Base-by-base conservation (phyloP, 1,140 invertebrate species). In the Aphelenchoides fujianensis region DNA sequence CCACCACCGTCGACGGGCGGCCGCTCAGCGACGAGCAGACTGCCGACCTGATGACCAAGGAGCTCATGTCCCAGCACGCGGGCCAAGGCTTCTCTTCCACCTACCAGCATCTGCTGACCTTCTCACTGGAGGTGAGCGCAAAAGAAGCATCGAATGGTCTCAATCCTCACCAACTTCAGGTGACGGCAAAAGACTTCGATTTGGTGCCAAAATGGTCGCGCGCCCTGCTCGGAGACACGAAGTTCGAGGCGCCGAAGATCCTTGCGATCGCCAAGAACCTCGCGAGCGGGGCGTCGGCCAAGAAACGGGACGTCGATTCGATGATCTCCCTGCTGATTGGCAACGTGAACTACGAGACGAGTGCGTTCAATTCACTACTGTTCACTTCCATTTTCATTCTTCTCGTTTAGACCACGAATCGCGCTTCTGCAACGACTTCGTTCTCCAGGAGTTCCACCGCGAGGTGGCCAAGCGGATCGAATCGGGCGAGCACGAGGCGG, bases 131-230 rank as follows among this genome's bases (percentile, higher is more conserved):
- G 59, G 59, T 61, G 12, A 16, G 12, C 23, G 23, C n/a, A n/a
- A n/a, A n/a, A n/a, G 23, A 16, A 48, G 12, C 23, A 23, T 48
- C 23, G 12, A 48, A 48, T 48, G n/a, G 23, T 16, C 12, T 48
- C 23, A 48, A 48, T 48, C 12, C 12, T 16, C 23, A n/a, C 23
- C 23, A 48, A 16, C 12, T 48, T 48, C 41, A 48, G 41, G 12
- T 48, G 12, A 12, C 41, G 41, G 41, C 32, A 23, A 16, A 54
- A 27, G 32, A 41, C 35, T 54, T 19, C 37, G 16, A 77, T 2
- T 74, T 74, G 19, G 12, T 76, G 9, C 28, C 75, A 0, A 81
- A 76, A 70, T 76, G 75, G 75, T 59, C 75, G 12, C 2, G 76
- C 27, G 62, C 69, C 1, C 68, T 64, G 9, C 48, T 75, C 30